phyloP scores from a whole-genome alignment of 2,797 vertebrate species.

The Gephyroberyx darwinii region DNA sequence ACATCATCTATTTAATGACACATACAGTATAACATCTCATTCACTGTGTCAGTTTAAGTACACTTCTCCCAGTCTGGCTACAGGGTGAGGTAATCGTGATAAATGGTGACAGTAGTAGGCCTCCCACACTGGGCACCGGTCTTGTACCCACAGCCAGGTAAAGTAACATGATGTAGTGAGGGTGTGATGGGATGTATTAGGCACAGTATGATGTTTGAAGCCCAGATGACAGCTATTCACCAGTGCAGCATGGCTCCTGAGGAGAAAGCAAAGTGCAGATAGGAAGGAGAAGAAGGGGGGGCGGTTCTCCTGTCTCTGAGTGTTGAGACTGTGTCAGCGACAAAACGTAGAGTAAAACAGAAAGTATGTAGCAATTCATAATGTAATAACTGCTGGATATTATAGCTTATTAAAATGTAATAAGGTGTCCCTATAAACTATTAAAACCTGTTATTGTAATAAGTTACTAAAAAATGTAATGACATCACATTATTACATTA shows the following conservation, averaged over 20 bases:
- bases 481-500: too few relatives aligned
- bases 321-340: slow-evolving; percentile 52
- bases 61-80: too few relatives aligned
- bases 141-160: slow-evolving; percentile 23
- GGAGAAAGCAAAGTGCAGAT: slow-evolving; percentile 25
- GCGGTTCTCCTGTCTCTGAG: slow-evolving; percentile 62
- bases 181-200: slow-evolving; percentile 67
- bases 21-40: background rate
- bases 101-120: slow-evolving; percentile 2
- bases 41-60: background rate
- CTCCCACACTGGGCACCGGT: slow-evolving; percentile 1
- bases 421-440: too few relatives aligned
- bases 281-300: slow-evolving; percentile 23
- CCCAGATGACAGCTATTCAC: slow-evolving; percentile 60
- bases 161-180: slow-evolving; percentile 26
- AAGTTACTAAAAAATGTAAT: background rate
- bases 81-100: too few relatives aligned
- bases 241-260: slow-evolving; percentile 53
- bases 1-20: background rate
- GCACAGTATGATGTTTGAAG: slow-evolving; percentile 82
- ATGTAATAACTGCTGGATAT: background rate
- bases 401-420: too few relatives aligned
- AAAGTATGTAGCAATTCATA: background rate
- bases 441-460: background rate
- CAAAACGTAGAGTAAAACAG: background rate